Base-by-base conservation (phyloP, 1,140 invertebrate species). In the Pogonus chalceus region DNA sequence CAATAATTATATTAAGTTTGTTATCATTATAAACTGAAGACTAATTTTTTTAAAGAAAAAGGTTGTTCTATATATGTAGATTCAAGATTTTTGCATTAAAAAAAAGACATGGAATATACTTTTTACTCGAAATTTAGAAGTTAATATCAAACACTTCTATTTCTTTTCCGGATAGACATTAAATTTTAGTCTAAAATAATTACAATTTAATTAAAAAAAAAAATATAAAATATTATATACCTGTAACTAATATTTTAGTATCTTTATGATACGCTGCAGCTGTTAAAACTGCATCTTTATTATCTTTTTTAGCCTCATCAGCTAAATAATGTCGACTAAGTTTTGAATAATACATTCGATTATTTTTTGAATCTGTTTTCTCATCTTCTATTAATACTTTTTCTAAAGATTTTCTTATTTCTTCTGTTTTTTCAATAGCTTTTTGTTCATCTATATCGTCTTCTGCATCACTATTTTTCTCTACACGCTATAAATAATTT, bases 211-310 rank as follows among this genome's bases (percentile, higher is more conserved):
- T n/a, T n/a, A n/a, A n/a, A 52, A 55, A 54, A 49, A 54, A 20
- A 31, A 12, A 2, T 22, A 20, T 14, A 58, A 54, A 20, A 51
- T 35, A 39, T 21, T 39, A 35, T 52, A 63, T 58, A 76, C 76
- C 81, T 52, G 85, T 82, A 1, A 93, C 83, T 35, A 97, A 72
- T 51, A 97, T 80, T 66, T 84, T 83, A 10, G 81, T 83, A 4
- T 76, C 69, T 59, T 80, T 79, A 69, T 96, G 88, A 69, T 90
- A 96, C 24, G 83, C 83, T 10, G 84, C 84, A 43, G 87, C 77
- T 0, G 88, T 90, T 2, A 96, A 64, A 43, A 72, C 67, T 0
- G 81, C 78, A 61, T 80, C 74, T 26, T 67, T 70, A 53, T 79
- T 65, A 20, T 79, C 74, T 64, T 81, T 83, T 31, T 79, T 75